These are phyloP conservation scores for Gonatopus flavifemur DNA, from an alignment of 1,140 invertebrate genomes.

Conservation along the genomic window DNA sequence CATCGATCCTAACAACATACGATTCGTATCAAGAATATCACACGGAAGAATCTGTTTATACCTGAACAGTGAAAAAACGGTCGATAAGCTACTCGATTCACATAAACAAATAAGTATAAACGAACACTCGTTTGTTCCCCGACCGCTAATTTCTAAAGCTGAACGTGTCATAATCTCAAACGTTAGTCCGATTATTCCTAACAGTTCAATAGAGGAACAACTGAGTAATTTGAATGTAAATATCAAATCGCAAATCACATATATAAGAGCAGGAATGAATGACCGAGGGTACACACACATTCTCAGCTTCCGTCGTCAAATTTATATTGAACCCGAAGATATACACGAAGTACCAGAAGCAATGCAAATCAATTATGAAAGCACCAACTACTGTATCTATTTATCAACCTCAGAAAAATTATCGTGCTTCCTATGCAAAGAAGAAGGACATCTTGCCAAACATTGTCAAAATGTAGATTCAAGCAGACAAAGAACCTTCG, in stretches of 20 bases:
- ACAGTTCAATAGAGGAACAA: neutral
- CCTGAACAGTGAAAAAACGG: neutral
- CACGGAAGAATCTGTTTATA: neutral
- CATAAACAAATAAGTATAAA: neutral
- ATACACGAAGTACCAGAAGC: neutral
- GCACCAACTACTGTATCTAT: neutral
- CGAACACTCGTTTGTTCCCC: neutral
- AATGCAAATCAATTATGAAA: neutral
- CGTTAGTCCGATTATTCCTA: neutral
- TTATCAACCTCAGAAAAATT: constrained; percentile 4
- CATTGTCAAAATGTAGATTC: neutral
- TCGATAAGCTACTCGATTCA: neutral
- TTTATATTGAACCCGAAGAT: neutral
- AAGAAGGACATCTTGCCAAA: constrained; percentile 4
- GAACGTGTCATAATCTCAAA: constrained; percentile 2
- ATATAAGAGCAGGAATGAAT: neutral
- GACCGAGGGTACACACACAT: neutral
- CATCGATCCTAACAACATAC: neutral
- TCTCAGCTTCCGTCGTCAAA: neutral
- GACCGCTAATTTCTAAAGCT: neutral
- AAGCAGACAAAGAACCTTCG: too few relatives aligned
- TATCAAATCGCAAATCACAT: neutral
- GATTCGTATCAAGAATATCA: constrained; percentile 5
- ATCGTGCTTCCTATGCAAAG: constrained; percentile 4
- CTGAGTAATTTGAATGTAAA: neutral